Percentiles rank a stretch among this genome's conserved stretches.
phyloP scores from a whole-genome alignment of 2,113 vertebrate genomes.

The Puffinus mauretanicus region DNA sequence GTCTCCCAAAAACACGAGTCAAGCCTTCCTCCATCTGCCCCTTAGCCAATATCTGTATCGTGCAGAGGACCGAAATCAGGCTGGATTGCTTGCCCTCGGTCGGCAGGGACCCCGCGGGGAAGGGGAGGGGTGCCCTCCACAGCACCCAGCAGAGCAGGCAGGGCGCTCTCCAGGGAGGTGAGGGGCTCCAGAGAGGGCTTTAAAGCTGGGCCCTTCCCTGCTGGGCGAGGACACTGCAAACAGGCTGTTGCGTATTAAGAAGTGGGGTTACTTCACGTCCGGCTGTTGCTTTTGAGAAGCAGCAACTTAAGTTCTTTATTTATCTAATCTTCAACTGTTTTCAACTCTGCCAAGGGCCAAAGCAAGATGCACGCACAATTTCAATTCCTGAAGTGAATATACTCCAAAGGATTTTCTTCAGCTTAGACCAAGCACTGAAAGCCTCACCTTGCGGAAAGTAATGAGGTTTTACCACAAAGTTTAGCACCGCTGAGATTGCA shows the following conservation, averaged over 20 bases:
- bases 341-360: neutral
- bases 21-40: neutral
- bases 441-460: neutral
- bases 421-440: neutral
- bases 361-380: neutral
- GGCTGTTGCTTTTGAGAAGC: neutral
- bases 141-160: neutral
- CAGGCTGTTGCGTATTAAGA: neutral
- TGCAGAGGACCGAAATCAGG: neutral
- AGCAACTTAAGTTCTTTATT: neutral
- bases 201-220: neutral
- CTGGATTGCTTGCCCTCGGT: neutral
- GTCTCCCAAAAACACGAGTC: neutral
- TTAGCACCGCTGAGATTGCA: neutral
- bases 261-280: neutral
- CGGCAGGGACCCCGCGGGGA: neutral
- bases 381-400: neutral
- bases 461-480: neutral
- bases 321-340: neutral
- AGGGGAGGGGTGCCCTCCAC: neutral
- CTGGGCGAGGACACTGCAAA: neutral
- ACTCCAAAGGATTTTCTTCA: neutral
- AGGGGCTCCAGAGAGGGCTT: neutral
- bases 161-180: neutral
- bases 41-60: neutral